These are phyloP conservation scores for Sebastes steindachneri DNA, from an alignment of 2,797 vertebrate species.

Conservation along the genomic window DNA sequence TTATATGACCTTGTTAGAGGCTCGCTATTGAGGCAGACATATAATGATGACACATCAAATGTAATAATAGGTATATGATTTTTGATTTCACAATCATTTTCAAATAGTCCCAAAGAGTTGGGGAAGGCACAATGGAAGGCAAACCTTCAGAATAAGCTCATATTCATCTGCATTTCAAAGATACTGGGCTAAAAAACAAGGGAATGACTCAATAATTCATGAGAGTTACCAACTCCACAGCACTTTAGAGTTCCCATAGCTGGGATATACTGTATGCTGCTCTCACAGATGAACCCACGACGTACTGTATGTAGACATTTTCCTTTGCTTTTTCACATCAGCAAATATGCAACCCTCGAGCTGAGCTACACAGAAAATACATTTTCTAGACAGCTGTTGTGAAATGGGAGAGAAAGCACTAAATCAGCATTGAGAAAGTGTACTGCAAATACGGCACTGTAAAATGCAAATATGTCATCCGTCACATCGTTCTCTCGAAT, in stretches of 20 bases:
- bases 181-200: constrained; percentile 32
- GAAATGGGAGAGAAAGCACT: constrained; percentile 3
- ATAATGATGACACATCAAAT: constrained; percentile 31
- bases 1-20: constrained; percentile 58
- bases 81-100: not conserved
- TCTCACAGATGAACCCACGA: not conserved
- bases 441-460: not conserved
- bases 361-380: constrained; percentile 33
- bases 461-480: not conserved
- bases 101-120: constrained; percentile 4
- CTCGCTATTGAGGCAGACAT: constrained; percentile 2
- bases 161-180: constrained; percentile 55
- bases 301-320: constrained; percentile 5
- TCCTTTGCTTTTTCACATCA: constrained; percentile 23
- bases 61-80: not conserved
- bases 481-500: not conserved
- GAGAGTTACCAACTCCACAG: constrained; percentile 55
- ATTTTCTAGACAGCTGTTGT: constrained; percentile 23
- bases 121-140: not conserved
- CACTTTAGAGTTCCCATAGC: constrained; percentile 23
- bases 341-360: constrained; percentile 25
- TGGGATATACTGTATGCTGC: constrained; percentile 1
- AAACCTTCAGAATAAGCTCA: constrained; percentile 1
- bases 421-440: not conserved
- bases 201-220: constrained; percentile 70